These are phyloP conservation scores for Percina caprodes DNA, from an alignment of 2,113 vertebrate genomes.

Conservation along the genomic window DNA sequence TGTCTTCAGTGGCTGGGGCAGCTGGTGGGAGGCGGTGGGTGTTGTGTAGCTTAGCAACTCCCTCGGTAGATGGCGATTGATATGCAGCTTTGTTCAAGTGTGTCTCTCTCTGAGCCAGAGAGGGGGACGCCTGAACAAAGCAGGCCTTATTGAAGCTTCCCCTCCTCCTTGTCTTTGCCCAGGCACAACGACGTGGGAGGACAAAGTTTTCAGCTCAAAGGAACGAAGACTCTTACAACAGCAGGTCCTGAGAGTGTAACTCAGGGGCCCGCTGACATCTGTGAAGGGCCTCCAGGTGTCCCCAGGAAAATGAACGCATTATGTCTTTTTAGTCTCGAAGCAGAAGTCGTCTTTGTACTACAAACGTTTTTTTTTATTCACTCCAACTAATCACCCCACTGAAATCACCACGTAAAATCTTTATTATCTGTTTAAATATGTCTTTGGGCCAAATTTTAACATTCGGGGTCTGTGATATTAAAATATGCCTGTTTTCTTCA, in stretches of 20 bases:
- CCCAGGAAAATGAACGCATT: constrained; percentile 10
- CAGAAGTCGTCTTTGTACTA: neutral
- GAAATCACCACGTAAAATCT: neutral
- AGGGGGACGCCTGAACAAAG: constrained; percentile 77
- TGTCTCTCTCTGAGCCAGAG: constrained; percentile 58
- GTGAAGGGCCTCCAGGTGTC: constrained; percentile 35
- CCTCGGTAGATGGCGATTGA: constrained; percentile 71
- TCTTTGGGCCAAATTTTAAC: neutral
- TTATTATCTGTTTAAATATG: neutral
- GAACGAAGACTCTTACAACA: constrained; percentile 34
- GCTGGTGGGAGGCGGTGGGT: constrained; percentile 73
- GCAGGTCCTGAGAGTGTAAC: constrained; percentile 34
- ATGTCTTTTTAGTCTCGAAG: neutral
- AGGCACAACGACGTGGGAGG: constrained; percentile 74
- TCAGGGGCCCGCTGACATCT: neutral
- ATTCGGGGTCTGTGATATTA: neutral
- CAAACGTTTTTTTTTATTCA: neutral
- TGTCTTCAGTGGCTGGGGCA: constrained; percentile 55
- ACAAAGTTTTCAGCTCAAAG: constrained; percentile 74
- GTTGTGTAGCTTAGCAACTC: constrained; percentile 87
- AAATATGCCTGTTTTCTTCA: neutral
- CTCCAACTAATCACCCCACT: neutral
- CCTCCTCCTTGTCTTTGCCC: constrained; percentile 66
- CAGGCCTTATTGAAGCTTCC: constrained; percentile 73
- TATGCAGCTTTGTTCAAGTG: constrained; percentile 78